A percentile compares a stretch with the other conserved stretches of the same genome.
phyloP scores from a whole-genome alignment of 2,888 invertebrate species.

The Drosophila eohydei region DNA sequence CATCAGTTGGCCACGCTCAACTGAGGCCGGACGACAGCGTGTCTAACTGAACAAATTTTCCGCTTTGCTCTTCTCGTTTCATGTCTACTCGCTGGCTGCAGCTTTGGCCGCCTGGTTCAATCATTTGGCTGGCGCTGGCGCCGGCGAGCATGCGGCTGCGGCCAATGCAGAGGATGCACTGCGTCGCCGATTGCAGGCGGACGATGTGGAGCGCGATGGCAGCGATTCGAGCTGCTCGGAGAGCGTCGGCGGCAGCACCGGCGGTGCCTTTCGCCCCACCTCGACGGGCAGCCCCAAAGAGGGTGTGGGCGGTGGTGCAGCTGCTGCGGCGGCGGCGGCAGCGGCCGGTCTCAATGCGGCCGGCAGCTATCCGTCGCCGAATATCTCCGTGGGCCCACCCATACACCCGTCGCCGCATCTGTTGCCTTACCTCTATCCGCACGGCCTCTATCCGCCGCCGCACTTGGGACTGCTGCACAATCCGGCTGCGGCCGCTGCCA shows the following conservation, averaged over 20 bases:
- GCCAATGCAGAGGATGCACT: conserved; percentile 84
- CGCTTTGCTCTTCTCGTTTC: conserved; percentile 16
- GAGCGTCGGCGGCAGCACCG: conserved; percentile 86
- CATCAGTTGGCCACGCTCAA: not conserved
- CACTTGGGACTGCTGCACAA: conserved; percentile 88
- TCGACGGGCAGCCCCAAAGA: conserved; percentile 86
- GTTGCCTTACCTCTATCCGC: conserved; percentile 96
- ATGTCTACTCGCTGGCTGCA: conserved; percentile 49
- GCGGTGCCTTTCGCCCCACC: conserved; percentile 85
- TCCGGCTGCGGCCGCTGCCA: conserved; percentile 86
- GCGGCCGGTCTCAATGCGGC: conserved; percentile 79
- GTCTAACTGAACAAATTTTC: conserved; percentile 20
- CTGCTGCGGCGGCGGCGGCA: conserved; percentile 61
- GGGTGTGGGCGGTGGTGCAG: conserved; percentile 81
- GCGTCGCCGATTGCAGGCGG: conserved; percentile 86
- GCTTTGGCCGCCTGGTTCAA: conserved; percentile 88
- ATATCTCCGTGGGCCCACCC: conserved; percentile 97
- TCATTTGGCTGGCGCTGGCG: conserved; percentile 86
- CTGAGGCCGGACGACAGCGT: not conserved
- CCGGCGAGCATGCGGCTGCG: conserved; percentile 86
- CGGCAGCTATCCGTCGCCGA: conserved; percentile 91
- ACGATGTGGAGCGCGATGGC: conserved; percentile 88
- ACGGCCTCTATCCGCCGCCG: conserved; percentile 93
- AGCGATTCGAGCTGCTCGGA: conserved; percentile 91
- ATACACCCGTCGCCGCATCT: conserved; percentile 95